Conservation (phyloP, 1,140 invertebrate species). For the Trissolcus basalis region DNA sequence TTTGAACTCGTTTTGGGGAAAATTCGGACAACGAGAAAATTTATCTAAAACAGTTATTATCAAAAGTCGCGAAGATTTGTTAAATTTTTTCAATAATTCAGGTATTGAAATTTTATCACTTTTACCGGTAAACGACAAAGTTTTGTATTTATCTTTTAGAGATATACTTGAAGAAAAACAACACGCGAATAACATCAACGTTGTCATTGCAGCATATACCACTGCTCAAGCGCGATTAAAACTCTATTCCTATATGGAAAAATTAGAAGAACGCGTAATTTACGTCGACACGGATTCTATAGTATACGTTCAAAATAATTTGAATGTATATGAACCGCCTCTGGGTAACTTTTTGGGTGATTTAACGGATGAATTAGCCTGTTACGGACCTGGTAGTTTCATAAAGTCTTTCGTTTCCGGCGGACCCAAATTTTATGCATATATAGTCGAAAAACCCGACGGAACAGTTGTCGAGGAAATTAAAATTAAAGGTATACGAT, state of each 20-base stretch:
- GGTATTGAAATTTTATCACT: constrained; percentile 42
- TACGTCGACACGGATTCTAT: constrained; percentile 73
- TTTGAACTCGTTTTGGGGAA: constrained; percentile 65
- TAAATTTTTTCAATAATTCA: constrained; percentile 57
- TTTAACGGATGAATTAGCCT: constrained; percentile 65
- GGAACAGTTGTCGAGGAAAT: constrained; percentile 10
- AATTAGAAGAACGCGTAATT: constrained; percentile 60
- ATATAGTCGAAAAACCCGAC: constrained; percentile 20
- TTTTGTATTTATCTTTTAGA: constrained; percentile 54
- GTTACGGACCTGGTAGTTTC: constrained; percentile 44
- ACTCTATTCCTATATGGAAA: constrained; percentile 68
- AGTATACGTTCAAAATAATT: constrained; percentile 48
- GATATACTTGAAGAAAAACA: constrained; percentile 37
- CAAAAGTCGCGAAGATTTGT: constrained; percentile 49
- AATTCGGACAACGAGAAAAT: constrained; percentile 63
- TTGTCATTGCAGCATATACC: constrained; percentile 67
- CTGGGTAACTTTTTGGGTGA: constrained; percentile 63
- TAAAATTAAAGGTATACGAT: too few species aligned
- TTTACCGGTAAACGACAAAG: constrained; percentile 53
- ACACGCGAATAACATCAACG: constrained; percentile 54
- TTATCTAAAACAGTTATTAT: constrained; percentile 58
- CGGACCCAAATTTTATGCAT: constrained; percentile 65
- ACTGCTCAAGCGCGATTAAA: constrained; percentile 70
- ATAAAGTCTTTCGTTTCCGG: constrained; percentile 61
- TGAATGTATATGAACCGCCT: constrained; percentile 32